phyloP scores from a whole-genome alignment of 53 echinoderm and acorn worm genomes.

The Apostichopus leukothele region DNA sequence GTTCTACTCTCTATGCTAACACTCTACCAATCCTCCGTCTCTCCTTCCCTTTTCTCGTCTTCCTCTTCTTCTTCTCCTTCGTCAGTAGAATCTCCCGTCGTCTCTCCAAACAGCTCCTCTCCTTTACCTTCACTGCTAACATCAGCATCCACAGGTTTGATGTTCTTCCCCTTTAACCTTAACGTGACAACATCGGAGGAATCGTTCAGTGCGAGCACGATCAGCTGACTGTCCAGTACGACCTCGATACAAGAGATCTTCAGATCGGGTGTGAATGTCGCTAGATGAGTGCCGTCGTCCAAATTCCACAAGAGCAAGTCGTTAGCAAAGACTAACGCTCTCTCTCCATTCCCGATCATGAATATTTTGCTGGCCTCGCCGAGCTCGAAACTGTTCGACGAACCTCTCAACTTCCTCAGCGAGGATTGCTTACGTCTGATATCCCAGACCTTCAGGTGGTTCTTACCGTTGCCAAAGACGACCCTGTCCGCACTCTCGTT shows the following conservation, averaged over 20 bases:
- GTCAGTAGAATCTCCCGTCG: conserved; percentile 82
- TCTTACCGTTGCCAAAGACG: conserved; percentile 85
- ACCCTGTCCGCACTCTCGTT: conserved; percentile 72
- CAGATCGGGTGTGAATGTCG: conserved; percentile 88
- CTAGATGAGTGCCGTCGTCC: conserved; percentile 65
- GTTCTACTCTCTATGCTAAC: too few relatives aligned
- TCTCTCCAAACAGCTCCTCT: conserved; percentile 88
- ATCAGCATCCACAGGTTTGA: conserved; percentile 58
- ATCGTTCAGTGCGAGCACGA: conserved; percentile 76
- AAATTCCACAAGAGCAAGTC: conserved; percentile 89
- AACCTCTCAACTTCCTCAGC: conserved; percentile 67
- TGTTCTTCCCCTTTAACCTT: conserved; percentile 67
- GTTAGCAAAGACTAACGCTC: conserved; percentile 75
- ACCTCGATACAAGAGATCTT: conserved; percentile 79
- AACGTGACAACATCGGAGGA: conserved; percentile 77
- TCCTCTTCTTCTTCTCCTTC: conserved; percentile 70
- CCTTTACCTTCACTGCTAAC: conserved; percentile 45
- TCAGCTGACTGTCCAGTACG: conserved; percentile 73
- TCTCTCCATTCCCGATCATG: conserved; percentile 75
- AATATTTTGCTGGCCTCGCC: conserved; percentile 72
- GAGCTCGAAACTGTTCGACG: conserved; percentile 60
- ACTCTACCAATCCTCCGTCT: neutral
- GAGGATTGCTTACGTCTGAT: conserved; percentile 67
- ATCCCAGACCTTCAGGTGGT: conserved; percentile 88
- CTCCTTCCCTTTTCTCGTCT: conserved; percentile 48